These are phyloP conservation scores for Physocephala rufipes DNA, from an alignment of 2,888 invertebrate genomes.

Conservation along the genomic window DNA sequence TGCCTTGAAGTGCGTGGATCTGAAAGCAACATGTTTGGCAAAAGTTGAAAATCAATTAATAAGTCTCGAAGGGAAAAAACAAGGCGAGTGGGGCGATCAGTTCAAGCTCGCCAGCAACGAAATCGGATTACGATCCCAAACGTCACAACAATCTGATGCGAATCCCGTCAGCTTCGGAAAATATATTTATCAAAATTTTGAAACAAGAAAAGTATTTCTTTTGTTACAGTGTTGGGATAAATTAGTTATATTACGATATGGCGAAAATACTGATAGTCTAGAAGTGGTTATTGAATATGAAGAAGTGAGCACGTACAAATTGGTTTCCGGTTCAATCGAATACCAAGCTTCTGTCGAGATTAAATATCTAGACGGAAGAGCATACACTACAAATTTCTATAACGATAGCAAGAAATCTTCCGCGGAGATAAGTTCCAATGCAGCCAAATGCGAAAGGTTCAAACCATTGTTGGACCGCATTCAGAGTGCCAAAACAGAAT, in stretches of 20 bases:
- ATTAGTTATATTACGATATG: slow-evolving; percentile 50
- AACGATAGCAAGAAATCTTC: slow-evolving; percentile 11
- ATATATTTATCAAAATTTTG: slow-evolving; percentile 52
- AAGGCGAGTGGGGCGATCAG: not conserved
- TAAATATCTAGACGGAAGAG: slow-evolving; percentile 45
- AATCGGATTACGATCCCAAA: too few species aligned
- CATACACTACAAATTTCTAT: slow-evolving; percentile 54
- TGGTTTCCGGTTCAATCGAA: slow-evolving; percentile 48
- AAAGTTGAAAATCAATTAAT: slow-evolving; percentile 38
- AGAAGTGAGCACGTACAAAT: slow-evolving; percentile 47
- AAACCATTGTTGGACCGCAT: slow-evolving; percentile 51
- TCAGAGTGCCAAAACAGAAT: slow-evolving; percentile 52
- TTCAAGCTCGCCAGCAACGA: too few species aligned
- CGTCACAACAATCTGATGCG: not conserved
- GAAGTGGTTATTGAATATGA: slow-evolving; percentile 49
- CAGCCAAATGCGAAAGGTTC: slow-evolving; percentile 42
- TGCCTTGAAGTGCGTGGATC: slow-evolving; percentile 52
- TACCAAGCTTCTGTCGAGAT: slow-evolving; percentile 54
- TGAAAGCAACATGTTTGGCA: slow-evolving; percentile 46
- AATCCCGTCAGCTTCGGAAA: slow-evolving; percentile 53
- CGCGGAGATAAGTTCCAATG: not conserved
- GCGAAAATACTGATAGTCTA: slow-evolving; percentile 37
- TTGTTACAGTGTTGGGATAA: slow-evolving; percentile 58
- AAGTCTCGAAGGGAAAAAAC: slow-evolving; percentile 46
- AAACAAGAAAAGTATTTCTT: slow-evolving; percentile 50